These are phyloP conservation scores for Phylloscopus trochiloides DNA, from an alignment of 2,113 vertebrate species.

Conservation along the genomic window DNA sequence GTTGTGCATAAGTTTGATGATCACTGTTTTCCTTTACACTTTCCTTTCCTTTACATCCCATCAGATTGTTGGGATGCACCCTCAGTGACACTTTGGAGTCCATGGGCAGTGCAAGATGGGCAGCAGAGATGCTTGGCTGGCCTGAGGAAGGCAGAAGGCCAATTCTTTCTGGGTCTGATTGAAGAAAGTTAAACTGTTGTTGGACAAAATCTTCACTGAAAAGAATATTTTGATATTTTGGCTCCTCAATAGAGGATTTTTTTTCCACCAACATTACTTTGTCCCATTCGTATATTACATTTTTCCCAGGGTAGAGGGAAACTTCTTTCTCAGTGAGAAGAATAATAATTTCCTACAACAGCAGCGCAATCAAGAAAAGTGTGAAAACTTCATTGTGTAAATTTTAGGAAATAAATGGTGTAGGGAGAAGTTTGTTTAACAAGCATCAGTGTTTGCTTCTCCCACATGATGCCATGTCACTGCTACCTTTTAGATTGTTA, in stretches of 20 bases:
- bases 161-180: not conserved
- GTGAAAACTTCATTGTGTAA: not conserved
- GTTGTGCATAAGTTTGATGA: not conserved
- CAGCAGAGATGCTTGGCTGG: not conserved
- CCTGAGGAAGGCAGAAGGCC: not conserved
- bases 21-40: not conserved
- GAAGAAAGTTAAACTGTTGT: not conserved
- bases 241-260: not conserved
- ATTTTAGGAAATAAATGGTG: not conserved
- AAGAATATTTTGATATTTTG: not conserved
- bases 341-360: not conserved
- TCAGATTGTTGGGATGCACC: not conserved
- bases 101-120: not conserved
- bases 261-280: not conserved
- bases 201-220: not conserved
- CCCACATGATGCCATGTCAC: not conserved
- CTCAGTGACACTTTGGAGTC: not conserved
- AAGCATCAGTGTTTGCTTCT: not conserved
- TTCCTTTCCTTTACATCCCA: too few species aligned
- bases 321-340: not conserved
- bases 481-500: not conserved
- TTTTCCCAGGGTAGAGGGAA: not conserved
- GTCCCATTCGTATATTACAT: not conserved
- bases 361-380: not conserved
- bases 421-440: not conserved